Base-by-base conservation (phyloP, 2,113 vertebrate genomes). In the Vireo altiloquus region DNA sequence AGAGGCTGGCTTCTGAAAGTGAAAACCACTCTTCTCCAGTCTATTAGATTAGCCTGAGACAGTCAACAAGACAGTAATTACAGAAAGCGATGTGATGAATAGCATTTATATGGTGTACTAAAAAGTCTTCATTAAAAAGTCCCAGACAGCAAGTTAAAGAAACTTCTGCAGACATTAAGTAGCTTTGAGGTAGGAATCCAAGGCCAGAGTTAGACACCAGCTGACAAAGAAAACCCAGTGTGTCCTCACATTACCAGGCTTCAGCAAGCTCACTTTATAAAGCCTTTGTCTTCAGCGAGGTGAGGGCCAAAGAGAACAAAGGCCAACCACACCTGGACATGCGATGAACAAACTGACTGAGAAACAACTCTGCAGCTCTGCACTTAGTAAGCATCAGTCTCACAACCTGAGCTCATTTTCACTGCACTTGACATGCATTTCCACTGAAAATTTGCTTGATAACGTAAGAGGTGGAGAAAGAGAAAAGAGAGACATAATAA, bases 41-140 rank as follows among this genome's bases (percentile, higher is more conserved):
- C 91, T 83, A 88, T 86, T 74, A 94, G 82, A 96, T 90, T 69
- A 82, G 54, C 47, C 57, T 13, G 35, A 96, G 59, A 86, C 76
- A 87, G 72, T 52, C 89, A 90, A 90, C 82, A 92, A 95, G 75
- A 82, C 66, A 77, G 82, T 56, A 92, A 93, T 77, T 86, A 93
- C 56, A 87, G 72, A 92, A 86, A 83, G 72, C 0, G 0, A 87
- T 0, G 3, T 47, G 72, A 95, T 87, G 60, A 90, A 90, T 23
- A 53, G 63, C 24, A 0, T 35, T 87, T 82, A 87, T 15, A 75
- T 28, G 21, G 57, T 53, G 70, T 94, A 92, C 84, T 78, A 85
- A 64, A 64, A 94, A 69, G 46, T 49, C 87, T 79, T 76, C 72
- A 92, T 12, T 91, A 95, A 96, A 78, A 94, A 87, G 72, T 85